A percentile compares a stretch with the other conserved stretches of the same genome.
phyloP scores from a whole-genome alignment of 2,888 invertebrate species.

The Diaphora mendica region DNA sequence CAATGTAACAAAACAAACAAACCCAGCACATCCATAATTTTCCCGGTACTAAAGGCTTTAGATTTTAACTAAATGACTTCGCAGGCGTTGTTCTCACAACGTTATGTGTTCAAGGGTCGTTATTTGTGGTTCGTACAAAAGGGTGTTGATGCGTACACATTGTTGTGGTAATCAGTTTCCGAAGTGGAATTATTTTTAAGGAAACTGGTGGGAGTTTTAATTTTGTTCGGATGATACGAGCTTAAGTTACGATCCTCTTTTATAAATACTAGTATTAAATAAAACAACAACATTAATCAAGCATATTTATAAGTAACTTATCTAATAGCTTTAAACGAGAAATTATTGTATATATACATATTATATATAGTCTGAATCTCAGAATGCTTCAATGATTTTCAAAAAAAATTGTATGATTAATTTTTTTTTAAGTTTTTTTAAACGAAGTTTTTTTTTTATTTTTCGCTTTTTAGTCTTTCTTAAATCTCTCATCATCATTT shows the following conservation, averaged over 20 bases:
- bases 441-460: no score
- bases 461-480: no score
- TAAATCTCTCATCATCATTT: no score
- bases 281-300: no score
- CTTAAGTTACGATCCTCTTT: background rate
- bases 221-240: slow-evolving; percentile 5
- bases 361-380: no score
- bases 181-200: slow-evolving; percentile 35
- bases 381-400: no score
- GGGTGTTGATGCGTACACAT: slow-evolving; percentile 30
- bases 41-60: slow-evolving; percentile 11
- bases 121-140: slow-evolving; percentile 41
- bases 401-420: no score
- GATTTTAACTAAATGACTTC: slow-evolving; percentile 22
- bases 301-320: no score
- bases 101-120: slow-evolving; percentile 24
- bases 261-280: no score
- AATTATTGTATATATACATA: no score
- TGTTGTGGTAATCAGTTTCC: slow-evolving; percentile 39
- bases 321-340: no score
- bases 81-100: slow-evolving; percentile 13
- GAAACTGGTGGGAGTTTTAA: slow-evolving; percentile 21
- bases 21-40: slow-evolving; percentile 7
- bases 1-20: slow-evolving; percentile 2
- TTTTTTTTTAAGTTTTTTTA: no score